Conservation (phyloP, 1,140 invertebrate genomes). For the Drosophila tristis region DNA sequence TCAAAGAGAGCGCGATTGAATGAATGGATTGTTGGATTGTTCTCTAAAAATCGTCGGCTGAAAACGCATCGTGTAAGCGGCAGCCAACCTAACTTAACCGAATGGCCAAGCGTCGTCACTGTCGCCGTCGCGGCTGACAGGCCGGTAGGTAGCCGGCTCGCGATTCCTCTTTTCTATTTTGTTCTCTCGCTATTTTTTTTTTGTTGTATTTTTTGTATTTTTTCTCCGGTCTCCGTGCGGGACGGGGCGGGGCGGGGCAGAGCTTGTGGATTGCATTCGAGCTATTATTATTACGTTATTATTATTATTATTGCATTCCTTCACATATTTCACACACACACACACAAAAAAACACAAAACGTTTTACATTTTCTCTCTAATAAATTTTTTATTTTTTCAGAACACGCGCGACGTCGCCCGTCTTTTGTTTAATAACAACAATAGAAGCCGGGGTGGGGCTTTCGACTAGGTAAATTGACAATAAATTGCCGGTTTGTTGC, state of each 20-base stretch:
- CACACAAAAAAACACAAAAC: not conserved
- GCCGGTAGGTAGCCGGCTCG: slow-evolving; percentile 37
- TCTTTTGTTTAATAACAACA: slow-evolving; percentile 33
- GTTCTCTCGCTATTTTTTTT: not conserved
- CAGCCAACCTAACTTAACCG: not conserved
- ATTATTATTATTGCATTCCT: slow-evolving; percentile 34
- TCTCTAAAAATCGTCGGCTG: too few species aligned
- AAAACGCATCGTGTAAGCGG: not conserved
- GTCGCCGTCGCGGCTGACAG: slow-evolving; percentile 14
- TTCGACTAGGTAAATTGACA: slow-evolving; percentile 5
- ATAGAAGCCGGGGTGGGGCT: not conserved
- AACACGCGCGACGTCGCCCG: not conserved
- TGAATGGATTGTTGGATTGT: too few species aligned
- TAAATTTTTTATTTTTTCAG: not conserved
- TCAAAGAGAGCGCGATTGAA: too few species aligned
- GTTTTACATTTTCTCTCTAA: not conserved
- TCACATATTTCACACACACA: slow-evolving; percentile 32
- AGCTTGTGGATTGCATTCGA: slow-evolving; percentile 25
- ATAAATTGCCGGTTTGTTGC: slow-evolving; percentile 48
- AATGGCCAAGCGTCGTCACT: not conserved
- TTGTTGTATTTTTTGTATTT: not conserved
- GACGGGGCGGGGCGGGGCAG: slow-evolving; percentile 36
- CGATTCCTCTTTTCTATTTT: slow-evolving; percentile 18
- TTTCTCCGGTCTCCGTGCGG: slow-evolving; percentile 2
- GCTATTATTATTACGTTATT: slow-evolving; percentile 18